These are phyloP conservation scores for Calcarius lapponicus DNA, from an alignment of 2,797 vertebrate genomes.

Conservation along the genomic window DNA sequence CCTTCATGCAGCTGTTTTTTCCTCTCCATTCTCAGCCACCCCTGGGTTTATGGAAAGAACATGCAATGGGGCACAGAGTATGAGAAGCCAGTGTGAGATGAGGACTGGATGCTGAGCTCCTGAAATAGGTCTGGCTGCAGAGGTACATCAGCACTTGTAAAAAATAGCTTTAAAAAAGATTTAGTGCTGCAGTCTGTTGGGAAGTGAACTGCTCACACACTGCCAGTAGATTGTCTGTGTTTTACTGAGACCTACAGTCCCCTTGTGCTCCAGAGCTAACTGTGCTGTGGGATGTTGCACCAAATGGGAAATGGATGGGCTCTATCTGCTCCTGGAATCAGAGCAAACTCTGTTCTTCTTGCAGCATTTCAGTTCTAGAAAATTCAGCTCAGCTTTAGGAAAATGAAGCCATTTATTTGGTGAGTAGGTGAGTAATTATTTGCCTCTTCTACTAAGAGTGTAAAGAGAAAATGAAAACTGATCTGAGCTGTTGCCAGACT, in stretches of 20 bases:
- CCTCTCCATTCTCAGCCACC: neutral
- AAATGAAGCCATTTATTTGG: neutral
- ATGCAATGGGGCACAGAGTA: neutral
- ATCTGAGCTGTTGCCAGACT: neutral
- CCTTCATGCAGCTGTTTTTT: slow-evolving; percentile 11
- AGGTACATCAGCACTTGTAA: neutral
- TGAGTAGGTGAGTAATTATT: neutral
- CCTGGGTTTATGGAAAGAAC: slow-evolving; percentile 38
- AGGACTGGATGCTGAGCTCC: slow-evolving; percentile 7
- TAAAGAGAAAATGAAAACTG: neutral
- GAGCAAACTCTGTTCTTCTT: neutral
- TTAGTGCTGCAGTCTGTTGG: neutral
- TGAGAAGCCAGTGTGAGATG: neutral
- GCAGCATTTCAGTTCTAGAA: slow-evolving; percentile 20
- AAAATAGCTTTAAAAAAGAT: slow-evolving; percentile 40
- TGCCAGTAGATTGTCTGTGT: slow-evolving; percentile 14
- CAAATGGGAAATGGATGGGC: neutral
- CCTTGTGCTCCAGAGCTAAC: neutral
- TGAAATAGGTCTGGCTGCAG: slow-evolving; percentile 22
- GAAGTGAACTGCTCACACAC: neutral
- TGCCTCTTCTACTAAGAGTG: neutral
- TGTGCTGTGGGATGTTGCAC: neutral
- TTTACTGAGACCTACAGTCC: slow-evolving; percentile 16
- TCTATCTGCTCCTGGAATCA: slow-evolving; percentile 18
- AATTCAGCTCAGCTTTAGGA: neutral